These are phyloP conservation scores for Cephalotes varians DNA, from an alignment of 2,888 invertebrate genomes.

Conservation along the genomic window DNA sequence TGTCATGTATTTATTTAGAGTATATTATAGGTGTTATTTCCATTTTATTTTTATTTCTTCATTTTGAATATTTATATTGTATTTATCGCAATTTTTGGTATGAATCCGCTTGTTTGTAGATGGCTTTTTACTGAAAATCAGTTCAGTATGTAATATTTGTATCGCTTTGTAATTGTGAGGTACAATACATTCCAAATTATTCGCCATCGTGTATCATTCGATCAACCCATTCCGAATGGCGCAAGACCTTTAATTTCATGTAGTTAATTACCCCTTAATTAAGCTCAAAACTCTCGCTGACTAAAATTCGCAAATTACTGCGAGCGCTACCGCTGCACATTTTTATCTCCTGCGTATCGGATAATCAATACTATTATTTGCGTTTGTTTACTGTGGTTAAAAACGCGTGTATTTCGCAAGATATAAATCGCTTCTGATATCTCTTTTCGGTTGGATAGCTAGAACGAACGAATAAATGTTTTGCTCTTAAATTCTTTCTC, in stretches of 20 bases:
- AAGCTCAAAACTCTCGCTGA: conserved; percentile 15
- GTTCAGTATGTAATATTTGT: not conserved
- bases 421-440: not conserved
- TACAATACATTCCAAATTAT: not conserved
- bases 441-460: not conserved
- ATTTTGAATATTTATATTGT: conserved; percentile 15
- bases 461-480: conserved; percentile 66
- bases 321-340: not conserved
- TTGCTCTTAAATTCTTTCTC: conserved; percentile 59
- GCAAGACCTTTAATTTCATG: conserved; percentile 2
- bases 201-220: not conserved
- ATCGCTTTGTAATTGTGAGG: not conserved
- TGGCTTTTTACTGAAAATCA: not conserved
- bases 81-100: conserved; percentile 3
- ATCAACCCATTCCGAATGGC: not conserved
- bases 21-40: not conserved
- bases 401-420: not conserved
- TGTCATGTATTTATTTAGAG: not conserved
- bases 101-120: not conserved
- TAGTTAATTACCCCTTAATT: conserved; percentile 19
- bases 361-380: conserved; percentile 29
- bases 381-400: not conserved
- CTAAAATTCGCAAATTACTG: conserved; percentile 11
- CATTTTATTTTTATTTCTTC: not conserved
- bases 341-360: not conserved